Evolutionary conservation across 2,888 invertebrate species (phyloP), one percentile per base, ranked within the genome.

Genomic region (Siphonodentalium dalli): DNA sequence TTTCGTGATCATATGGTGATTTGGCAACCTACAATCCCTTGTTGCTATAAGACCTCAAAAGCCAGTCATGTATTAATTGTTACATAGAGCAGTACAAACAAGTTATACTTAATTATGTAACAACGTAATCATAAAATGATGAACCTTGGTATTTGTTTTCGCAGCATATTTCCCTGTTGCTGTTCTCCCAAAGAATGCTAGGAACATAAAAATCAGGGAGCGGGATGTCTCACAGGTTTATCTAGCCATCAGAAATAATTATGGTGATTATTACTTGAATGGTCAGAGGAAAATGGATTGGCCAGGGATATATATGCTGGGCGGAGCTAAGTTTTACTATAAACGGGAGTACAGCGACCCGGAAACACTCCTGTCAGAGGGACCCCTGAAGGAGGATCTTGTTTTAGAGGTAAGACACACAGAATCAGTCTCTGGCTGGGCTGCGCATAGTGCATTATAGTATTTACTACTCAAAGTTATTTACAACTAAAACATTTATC

Each of bases 251-350:
- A 87, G 94, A 61, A 93, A 93, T 80, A 85, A 88, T 51, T 86
- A 88, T 47, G 91, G 91, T 4, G 86, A 90, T 66, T 98, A 91
- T 80, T 94, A 93, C 78, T 84, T 98, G 45, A 98, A 98, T 81
- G 97, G 97, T 1, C 90, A 95, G 78, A 95, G 93, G 88, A 87
- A 90, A 75, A 94, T 98, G 74, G 93, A 95, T 81, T 93, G 93
- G 82, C 93, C 95, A 0, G 86, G 90, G 45, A 88, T 88, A 31
- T 84, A 92, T 72, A 84, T 85, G 53, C 92, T 93, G 72, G 92
- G 92, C 0, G 93, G 93, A 7, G 88, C 90, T 3, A 87, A 88
- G 72, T 96, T 96, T 87, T 88, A 89, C 76, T 98, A 98, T 80
- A 90, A 91, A 67, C 86, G 94, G n/a, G 67, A 71, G 0, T 74